Evolutionary conservation across 1,140 invertebrate genomes (phyloP).

Genomic region (Nymphalis io): DNA sequence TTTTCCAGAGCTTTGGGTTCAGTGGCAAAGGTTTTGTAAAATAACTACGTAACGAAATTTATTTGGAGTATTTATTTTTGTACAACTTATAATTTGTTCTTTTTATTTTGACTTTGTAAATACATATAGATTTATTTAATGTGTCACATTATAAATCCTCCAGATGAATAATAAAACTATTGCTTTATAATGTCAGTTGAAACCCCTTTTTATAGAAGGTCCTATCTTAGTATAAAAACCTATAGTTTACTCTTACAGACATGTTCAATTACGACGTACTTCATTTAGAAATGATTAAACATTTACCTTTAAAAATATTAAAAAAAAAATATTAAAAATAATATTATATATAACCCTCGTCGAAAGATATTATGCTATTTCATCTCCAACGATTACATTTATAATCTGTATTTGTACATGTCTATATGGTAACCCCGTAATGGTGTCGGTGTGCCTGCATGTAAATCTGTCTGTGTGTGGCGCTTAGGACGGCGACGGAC

Average conservation of each 20-base stretch:
- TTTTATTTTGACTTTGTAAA: background rate
- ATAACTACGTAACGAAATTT: background rate
- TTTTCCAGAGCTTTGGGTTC: slow-evolving; percentile 3
- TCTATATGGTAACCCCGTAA: slow-evolving; percentile 24
- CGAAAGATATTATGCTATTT: no score
- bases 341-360: no score
- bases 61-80: background rate
- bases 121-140: background rate
- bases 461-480: slow-evolving; percentile 55
- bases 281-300: no score
- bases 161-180: background rate
- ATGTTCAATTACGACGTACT: slow-evolving; percentile 24
- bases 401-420: background rate
- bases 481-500: slow-evolving; percentile 69
- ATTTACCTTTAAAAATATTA: no score
- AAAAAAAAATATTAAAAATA: no score
- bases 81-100: background rate
- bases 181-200: slow-evolving; percentile 1
- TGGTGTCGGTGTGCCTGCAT: slow-evolving; percentile 69
- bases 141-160: background rate
- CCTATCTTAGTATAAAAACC: background rate
- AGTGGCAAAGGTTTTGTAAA: slow-evolving; percentile 3
- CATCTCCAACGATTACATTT: background rate
- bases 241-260: slow-evolving; percentile 7
- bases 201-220: slow-evolving; percentile 9